Percentiles rank a stretch among this genome's conserved stretches.
phyloP scores from a whole-genome alignment of 92 coral and sea anemone species.

The Porites evermanni region DNA sequence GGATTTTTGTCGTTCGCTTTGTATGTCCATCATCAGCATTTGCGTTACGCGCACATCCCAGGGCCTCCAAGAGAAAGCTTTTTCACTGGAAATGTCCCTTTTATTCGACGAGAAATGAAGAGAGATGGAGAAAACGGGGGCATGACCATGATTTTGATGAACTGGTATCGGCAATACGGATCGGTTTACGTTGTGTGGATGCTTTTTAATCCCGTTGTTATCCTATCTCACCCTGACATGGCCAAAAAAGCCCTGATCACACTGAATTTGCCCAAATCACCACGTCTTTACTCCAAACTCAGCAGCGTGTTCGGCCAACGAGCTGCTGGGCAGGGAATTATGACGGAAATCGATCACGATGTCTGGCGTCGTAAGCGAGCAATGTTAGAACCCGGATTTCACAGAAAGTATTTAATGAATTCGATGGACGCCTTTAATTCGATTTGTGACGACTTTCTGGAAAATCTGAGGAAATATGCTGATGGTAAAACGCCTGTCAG shows the following conservation, averaged over 20 bases:
- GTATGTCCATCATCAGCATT: constrained; percentile 21
- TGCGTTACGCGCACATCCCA: constrained; percentile 69
- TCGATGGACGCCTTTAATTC: constrained; percentile 79
- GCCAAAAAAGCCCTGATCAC: constrained; percentile 55
- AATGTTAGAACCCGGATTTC: constrained; percentile 87
- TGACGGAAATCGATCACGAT: constrained; percentile 66
- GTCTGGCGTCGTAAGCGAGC: constrained; percentile 77
- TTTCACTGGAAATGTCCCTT: constrained; percentile 58
- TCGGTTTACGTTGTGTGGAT: constrained; percentile 65
- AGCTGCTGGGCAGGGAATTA: constrained; percentile 59
- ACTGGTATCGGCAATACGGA: constrained; percentile 63
- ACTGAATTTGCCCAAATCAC: constrained; percentile 61
- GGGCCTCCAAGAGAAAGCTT: constrained; percentile 78
- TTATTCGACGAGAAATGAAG: constrained; percentile 38
- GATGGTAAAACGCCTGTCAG: constrained; percentile 61
- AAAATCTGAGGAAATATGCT: constrained; percentile 51
- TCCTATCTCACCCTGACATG: constrained; percentile 37
- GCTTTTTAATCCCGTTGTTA: constrained; percentile 50
- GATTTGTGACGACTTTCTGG: constrained; percentile 70
- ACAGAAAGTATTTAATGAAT: constrained; percentile 75
- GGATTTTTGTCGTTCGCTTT: constrained; percentile 7
- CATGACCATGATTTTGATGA: constrained; percentile 10
- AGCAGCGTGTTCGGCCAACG: constrained; percentile 59
- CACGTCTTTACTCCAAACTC: constrained; percentile 19
- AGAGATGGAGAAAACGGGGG: constrained; percentile 20